Base-by-base conservation (phyloP, 2,797 vertebrate genomes). In the Microctenopoma steveboyesi region DNA sequence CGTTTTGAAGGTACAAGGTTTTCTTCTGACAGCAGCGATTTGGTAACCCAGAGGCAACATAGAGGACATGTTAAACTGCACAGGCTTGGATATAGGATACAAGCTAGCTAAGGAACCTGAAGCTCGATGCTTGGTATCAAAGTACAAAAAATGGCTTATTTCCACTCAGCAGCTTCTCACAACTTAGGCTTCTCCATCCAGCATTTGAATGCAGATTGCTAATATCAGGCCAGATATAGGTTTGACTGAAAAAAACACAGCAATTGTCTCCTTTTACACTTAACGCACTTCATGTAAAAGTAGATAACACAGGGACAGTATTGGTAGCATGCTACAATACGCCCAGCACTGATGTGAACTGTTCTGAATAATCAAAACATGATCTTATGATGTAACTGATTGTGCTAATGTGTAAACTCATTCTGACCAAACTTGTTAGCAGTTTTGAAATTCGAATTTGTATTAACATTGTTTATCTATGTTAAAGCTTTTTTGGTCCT, bases 401-500 rank as follows among this genome's bases (percentile, higher is more conserved):
- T 93, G 95, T 95, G 95, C 95, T 91, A 91, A 94, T 96, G 95
- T 98, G 95, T 92, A 87, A 96, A 97, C 91, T 94, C 89, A 94
- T 94, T 95, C 94, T 93, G 94, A 94, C 94, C 91, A 93, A 95
- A 95, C 93, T 94, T 93, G 93, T 95, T 94, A 92, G 93, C 94
- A 94, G 94, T 94, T 94, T 93, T 94, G 87, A 93, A 92, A 93
- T 92, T 94, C 94, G 93, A 93, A 91, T 93, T 58, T 94, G 95
- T 96, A 93, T 92, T 94, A 94, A 91, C 92, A 93, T 92, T 95
- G 94, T 96, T 94, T 94, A 94, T 95, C 92, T 94, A 91, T 78
- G 92, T 97, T 94, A 76, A 87, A 94, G 94, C 95, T 91, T 95
- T 95, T 92, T 86, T 75, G 92, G 94, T 96, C 95, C 93, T 90